Conservation (phyloP, 2,113 vertebrate species). For the Eubucco bourcierii region DNA sequence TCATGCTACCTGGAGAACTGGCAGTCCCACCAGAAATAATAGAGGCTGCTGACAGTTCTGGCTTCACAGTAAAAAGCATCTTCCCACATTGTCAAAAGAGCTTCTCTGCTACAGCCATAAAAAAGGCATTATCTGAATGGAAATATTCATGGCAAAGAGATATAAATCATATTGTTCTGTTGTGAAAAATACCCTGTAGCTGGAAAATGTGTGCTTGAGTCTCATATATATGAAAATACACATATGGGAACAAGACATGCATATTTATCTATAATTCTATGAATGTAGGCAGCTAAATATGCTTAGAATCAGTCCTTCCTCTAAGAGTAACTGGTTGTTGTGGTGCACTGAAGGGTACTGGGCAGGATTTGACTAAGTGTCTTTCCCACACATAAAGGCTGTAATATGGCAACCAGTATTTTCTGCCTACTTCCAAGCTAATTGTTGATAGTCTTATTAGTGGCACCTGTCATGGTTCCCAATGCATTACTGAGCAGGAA, state of each 20-base stretch:
- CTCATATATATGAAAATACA: background rate
- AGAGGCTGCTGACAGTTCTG: conserved; percentile 32
- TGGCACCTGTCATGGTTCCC: background rate
- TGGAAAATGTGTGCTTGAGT: background rate
- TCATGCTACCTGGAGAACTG: conserved; percentile 32
- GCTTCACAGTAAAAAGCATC: conserved; percentile 4
- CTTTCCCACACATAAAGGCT: background rate
- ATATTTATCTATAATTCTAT: background rate
- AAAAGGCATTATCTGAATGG: conserved; percentile 3
- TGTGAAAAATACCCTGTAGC: background rate
- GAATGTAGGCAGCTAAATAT: background rate
- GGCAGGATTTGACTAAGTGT: background rate
- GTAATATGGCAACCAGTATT: conserved; percentile 3
- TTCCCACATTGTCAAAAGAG: background rate
- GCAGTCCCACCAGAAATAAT: conserved; percentile 44
- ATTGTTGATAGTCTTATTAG: background rate
- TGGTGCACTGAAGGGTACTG: background rate
- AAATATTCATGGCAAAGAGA: background rate
- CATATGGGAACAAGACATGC: background rate
- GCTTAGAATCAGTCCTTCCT: background rate
- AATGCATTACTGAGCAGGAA: background rate
- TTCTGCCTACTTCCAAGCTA: background rate
- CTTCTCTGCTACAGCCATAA: background rate
- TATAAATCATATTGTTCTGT: background rate
- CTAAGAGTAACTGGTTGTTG: background rate